Base-by-base conservation (phyloP, 2,888 invertebrate species). In the Conchocele bisecta region DNA sequence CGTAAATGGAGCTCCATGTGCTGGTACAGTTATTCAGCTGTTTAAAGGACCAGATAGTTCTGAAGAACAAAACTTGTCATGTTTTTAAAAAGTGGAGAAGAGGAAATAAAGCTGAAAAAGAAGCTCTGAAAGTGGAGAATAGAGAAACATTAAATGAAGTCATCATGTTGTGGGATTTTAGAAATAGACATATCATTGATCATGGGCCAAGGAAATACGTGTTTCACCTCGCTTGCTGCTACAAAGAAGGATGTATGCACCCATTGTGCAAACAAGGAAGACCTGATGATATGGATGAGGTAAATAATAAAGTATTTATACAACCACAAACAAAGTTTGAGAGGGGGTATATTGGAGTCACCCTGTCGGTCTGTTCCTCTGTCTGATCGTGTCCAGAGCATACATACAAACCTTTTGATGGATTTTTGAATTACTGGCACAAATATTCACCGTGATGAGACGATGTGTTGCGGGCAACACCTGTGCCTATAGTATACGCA, bases 181-280 rank as follows among this genome's bases (percentile, higher is more conserved):
- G 33, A 58, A 58, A 35, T 46, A 58, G 46, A 44, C 58, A 58
- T 46, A 31, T 58, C 31, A 31, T 33, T 31, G 46, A 46, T 46
- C 58, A 58, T 58, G 58, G 58, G 29, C 58, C 58, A 58, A 58
- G 58, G 46, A 58, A 46, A 44, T 58, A 57, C 17, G 57, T 57
- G 29, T 57, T 57, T 42, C 57, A 57, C 44, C 20, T 58, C 24
- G 58, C 46, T 11, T 58, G 46, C 46, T 58, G 46, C 46, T 58
- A 44, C 46, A 31, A 44, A 44, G 58, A 58, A 31, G 58, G 46
- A 44, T 58, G 58, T 35, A 58, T 44, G 44, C 58, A 58, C 46
- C 58, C 46, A 58, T 31, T 58, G 44, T 58, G 58, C 35, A 44
- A 35, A 31, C 58, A 35, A 58, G 58, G 58, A 31, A 11, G 24